These are phyloP conservation scores for Myrmecobius fasciatus DNA, from an alignment of 2,113 vertebrate genomes.

Conservation along the genomic window DNA sequence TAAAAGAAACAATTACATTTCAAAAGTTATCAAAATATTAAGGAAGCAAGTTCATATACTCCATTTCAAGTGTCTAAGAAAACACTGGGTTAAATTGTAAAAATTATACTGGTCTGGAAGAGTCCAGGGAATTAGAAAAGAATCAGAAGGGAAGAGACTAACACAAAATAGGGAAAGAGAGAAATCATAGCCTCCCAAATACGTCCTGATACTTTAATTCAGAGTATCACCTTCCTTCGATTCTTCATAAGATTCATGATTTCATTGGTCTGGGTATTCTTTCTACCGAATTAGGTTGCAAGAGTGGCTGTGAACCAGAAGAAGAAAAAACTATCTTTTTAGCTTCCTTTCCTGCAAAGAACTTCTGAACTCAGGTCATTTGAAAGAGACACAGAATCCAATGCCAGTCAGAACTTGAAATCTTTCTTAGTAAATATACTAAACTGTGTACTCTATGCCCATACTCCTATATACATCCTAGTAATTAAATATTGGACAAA, in stretches of 20 bases:
- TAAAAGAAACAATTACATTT: not conserved
- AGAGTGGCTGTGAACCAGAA: not conserved
- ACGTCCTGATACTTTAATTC: not conserved
- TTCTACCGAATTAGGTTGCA: not conserved
- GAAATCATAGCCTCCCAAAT: not conserved
- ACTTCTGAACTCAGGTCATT: not conserved
- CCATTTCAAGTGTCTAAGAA: not conserved
- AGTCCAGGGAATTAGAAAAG: not conserved
- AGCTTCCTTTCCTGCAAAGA: not conserved
- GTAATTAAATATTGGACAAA: not conserved
- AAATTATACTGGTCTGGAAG: not conserved
- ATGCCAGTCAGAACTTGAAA: not conserved
- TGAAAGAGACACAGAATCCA: not conserved
- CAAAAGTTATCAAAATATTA: not conserved
- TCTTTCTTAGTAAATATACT: not conserved
- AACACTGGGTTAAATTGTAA: not conserved
- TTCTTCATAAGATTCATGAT: not conserved
- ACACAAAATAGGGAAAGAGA: not conserved
- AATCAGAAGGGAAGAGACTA: not conserved
- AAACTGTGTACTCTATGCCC: not conserved
- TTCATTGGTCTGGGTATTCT: not conserved
- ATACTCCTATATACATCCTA: not conserved
- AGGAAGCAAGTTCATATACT: not conserved
- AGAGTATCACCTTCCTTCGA: not conserved
- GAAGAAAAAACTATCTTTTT: not conserved